Conservation (phyloP, 1,140 invertebrate genomes). For the Conus ventricosus region DNA sequence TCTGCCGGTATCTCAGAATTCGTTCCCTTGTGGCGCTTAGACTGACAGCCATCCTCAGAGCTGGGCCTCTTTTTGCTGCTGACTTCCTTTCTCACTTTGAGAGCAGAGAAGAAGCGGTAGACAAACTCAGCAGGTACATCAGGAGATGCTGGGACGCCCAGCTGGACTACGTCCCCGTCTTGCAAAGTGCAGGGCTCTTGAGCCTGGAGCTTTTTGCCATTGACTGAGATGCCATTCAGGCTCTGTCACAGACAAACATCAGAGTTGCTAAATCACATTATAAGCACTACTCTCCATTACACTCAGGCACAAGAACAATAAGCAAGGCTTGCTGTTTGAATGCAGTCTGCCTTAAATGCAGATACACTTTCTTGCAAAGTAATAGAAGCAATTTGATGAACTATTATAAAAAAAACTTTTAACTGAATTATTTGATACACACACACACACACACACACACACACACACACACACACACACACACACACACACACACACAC, state of each 20-base stretch:
- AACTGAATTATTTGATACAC: too few species aligned
- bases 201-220: slow-evolving; percentile 62
- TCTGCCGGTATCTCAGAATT: neutral
- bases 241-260: slow-evolving; percentile 60
- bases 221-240: slow-evolving; percentile 70
- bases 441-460: too few species aligned
- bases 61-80: slow-evolving; percentile 12
- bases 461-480: too few species aligned
- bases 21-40: neutral
- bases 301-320: too few species aligned
- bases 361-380: too few species aligned
- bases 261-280: too few species aligned
- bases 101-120: slow-evolving; percentile 58
- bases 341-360: too few species aligned
- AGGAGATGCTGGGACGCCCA: slow-evolving; percentile 59
- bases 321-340: too few species aligned
- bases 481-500: too few species aligned
- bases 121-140: slow-evolving; percentile 62
- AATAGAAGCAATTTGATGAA: too few species aligned
- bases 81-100: slow-evolving; percentile 53
- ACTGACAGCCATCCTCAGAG: neutral
- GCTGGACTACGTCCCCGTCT: slow-evolving; percentile 66
- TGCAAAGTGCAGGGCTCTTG: slow-evolving; percentile 45
- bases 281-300: too few species aligned
- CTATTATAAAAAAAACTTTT: too few species aligned